Conservation (phyloP, 2,888 invertebrate genomes). For the Troides oblongomaculatus region DNA sequence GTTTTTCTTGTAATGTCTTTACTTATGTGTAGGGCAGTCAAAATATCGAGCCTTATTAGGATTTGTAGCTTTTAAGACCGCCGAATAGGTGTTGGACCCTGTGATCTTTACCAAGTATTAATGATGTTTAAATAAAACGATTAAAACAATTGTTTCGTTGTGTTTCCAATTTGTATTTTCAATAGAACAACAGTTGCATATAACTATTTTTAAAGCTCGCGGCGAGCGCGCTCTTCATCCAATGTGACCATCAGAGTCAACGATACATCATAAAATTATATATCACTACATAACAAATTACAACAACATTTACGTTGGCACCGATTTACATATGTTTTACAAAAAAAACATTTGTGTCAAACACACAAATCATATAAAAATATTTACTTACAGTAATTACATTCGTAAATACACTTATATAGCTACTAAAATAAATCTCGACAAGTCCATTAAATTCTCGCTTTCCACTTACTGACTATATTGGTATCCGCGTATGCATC, state of each 20-base stretch:
- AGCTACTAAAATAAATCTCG: constrained; percentile 74
- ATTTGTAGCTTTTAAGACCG: too few species aligned
- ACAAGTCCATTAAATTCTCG: constrained; percentile 70
- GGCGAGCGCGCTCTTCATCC: constrained; percentile 38
- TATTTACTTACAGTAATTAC: constrained; percentile 71
- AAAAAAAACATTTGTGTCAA: constrained; percentile 72
- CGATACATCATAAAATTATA: constrained; percentile 73
- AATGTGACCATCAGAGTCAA: constrained; percentile 67
- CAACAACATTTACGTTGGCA: constrained; percentile 79
- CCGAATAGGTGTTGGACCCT: too few species aligned
- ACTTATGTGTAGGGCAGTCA: too few species aligned
- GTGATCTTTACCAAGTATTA: constrained; percentile 15
- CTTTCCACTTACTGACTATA: constrained; percentile 62
- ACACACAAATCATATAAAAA: constrained; percentile 74
- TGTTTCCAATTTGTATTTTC: constrained; percentile 74
- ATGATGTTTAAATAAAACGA: constrained; percentile 42
- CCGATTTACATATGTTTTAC: constrained; percentile 66
- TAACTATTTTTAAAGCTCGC: constrained; percentile 69
- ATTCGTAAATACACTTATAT: constrained; percentile 71
- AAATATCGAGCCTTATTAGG: too few species aligned
- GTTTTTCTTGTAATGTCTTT: too few species aligned
- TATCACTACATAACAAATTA: constrained; percentile 79
- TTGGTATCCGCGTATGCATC: constrained; percentile 60
- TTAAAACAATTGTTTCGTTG: constrained; percentile 40
- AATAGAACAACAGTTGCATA: constrained; percentile 77